Base-by-base conservation (phyloP, 2,888 invertebrate genomes). In the Teleiodes luculella region DNA sequence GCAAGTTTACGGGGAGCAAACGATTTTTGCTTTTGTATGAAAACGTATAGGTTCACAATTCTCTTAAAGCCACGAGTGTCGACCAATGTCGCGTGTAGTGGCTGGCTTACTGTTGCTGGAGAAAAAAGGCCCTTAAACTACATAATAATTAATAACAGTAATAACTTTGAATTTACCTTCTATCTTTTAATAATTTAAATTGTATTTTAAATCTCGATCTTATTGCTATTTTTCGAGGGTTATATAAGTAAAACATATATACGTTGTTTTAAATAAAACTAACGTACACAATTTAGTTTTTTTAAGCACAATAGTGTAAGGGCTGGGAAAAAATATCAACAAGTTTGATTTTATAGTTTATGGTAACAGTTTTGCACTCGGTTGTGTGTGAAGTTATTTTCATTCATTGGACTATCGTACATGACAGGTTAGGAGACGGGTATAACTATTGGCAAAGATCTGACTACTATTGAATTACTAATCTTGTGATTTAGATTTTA, bases 401-500 rank as follows among this genome's bases (percentile, higher is more conserved):
- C 70, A 67, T 55, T 56, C 67, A 63, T 62, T 54, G 55, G 53
- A 60, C 52, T 43, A 55, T 57, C 56, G 59, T 57, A 63, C 64
- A 63, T 66, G 63, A 66, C 64, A 67, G 67, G 67, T 65, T 63
- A 65, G 66, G 69, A 63, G 63, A 68, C 72, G 67, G 67, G 68
- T 66, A 68, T 43, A 43, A 73, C 76, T 74, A 72, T 67, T 61
- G 70, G 74, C 78, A 73, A 75, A 81, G 78, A 83, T 86, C 86
- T 83, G 85, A 82, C 72, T 74, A 80, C 75, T 80, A 78, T 78
- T 85, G 78, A 78, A 75, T 76, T 76, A 75, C 78, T 76, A 77
- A 82, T 86, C 87, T 86, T 89, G 89, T 88, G 86, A 88, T 89
- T 86, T 88, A 88, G 89, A 88, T 89, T 89, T 89, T 88, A 88